Base-by-base conservation (phyloP, 2,888 invertebrate genomes). In the Sturmia bella region DNA sequence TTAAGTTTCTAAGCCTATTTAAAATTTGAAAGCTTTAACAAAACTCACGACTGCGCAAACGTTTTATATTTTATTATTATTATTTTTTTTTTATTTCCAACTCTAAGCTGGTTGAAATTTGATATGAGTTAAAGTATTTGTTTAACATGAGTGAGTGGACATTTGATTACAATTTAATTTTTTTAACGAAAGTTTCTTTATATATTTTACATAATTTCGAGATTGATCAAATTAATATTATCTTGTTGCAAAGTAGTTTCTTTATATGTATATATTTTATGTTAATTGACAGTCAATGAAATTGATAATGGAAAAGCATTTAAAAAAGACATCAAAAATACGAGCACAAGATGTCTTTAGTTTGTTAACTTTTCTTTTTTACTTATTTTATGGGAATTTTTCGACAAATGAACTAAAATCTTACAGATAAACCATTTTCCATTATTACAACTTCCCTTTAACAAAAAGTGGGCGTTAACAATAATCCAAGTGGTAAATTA, bases 1-100 rank as follows among this genome's bases (percentile, higher is more conserved):
- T 61, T 64, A 74, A 82, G 64, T 66, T 54, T 59, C 66, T 82
- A 82, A 82, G 74, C 78, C 78, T 78, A 74, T 82, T 66, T 75
- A 19, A 32, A 56, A 63, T 24, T 52, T 54, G 52, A 63, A 74
- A 66, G 24, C 27, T 75, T 66, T 15, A 59, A 11, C 12, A 15
- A 27, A 52, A 17, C 43, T 27, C 19, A 43, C 32, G 54, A 39
- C 17, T 37, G 11, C 6, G 39, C 19, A 32, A 56, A 63, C 19
- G 43, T 19, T 64, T 37, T 21, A 37, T 57, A 6, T 57, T 15
- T 21, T 24, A 15, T 21, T 50, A 39, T 24, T n/a, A 21, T 12
- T 17, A 39, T 57, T 24, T 32, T 37, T 17, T 66, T 12, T 43
- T 52, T 12, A 21, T 45, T 48, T 15, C 7, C 21, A 75, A 41